These are phyloP conservation scores for Cenopis cana DNA, from an alignment of 2,888 invertebrate genomes.

Conservation along the genomic window DNA sequence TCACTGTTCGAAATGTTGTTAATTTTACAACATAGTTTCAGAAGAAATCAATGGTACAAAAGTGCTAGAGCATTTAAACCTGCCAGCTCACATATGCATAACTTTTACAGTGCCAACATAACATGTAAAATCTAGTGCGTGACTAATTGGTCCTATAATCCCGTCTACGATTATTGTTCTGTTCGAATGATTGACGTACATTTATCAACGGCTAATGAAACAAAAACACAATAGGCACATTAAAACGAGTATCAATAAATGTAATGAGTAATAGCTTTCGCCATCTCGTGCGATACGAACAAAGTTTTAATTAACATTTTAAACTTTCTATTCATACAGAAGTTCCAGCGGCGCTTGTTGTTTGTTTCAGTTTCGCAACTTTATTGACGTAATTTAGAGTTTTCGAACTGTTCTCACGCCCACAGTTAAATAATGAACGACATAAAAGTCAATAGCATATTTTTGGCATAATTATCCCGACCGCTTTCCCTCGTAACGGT, in stretches of 20 bases:
- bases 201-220: conserved; percentile 5
- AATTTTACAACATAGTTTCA: neutral
- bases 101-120: neutral
- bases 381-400: conserved; percentile 57
- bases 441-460: conserved; percentile 21
- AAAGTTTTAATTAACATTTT: conserved; percentile 74
- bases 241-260: conserved; percentile 36
- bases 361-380: conserved; percentile 60
- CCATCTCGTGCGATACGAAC: conserved; percentile 60
- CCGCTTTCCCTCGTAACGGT: conserved; percentile 15
- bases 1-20: neutral
- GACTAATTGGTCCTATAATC: conserved; percentile 7
- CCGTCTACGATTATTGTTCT: conserved; percentile 11
- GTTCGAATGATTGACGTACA: conserved; percentile 20
- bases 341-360: conserved; percentile 57
- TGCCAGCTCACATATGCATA: too few relatives aligned
- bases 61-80: too few relatives aligned
- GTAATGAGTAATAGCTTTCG: conserved; percentile 52
- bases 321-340: conserved; percentile 70
- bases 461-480: conserved; percentile 25
- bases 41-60: neutral
- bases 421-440: conserved; percentile 23
- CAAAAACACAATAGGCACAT: conserved; percentile 32
- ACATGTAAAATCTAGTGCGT: neutral
- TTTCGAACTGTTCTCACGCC: conserved; percentile 14